A percentile compares a stretch with the other conserved stretches of the same genome.
phyloP scores from a whole-genome alignment of 1,140 invertebrate genomes.

The Drosophila lacertosa region DNA sequence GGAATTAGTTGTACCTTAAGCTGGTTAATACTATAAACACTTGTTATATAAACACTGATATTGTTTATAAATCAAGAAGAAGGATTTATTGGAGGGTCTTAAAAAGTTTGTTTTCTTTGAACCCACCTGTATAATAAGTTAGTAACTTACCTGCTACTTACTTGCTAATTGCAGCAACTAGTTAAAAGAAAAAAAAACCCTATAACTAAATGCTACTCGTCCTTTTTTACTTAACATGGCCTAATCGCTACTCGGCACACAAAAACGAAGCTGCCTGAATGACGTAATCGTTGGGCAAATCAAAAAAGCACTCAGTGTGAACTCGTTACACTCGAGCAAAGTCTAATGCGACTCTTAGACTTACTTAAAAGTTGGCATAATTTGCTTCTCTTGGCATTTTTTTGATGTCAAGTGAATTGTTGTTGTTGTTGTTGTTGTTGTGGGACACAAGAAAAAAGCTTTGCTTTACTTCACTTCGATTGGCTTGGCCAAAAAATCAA shows the following conservation, averaged over 20 bases:
- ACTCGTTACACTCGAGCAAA: constrained; percentile 2
- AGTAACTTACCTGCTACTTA: no score
- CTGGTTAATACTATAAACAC: no score
- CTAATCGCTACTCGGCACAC: constrained; percentile 2
- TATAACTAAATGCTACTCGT: neutral
- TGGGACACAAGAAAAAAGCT: neutral
- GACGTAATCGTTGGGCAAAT: constrained; percentile 9
- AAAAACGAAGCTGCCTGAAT: neutral
- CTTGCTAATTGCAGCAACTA: no score
- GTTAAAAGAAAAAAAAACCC: no score
- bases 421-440: constrained; percentile 4
- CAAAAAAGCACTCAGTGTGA: constrained; percentile 3
- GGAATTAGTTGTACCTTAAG: no score
- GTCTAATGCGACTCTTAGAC: constrained; percentile 10
- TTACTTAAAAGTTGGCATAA: constrained; percentile 8
- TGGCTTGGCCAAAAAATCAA: constrained; percentile 6
- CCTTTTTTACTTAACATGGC: no score
- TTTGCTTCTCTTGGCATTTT: constrained; percentile 17
- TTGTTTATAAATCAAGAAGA: no score
- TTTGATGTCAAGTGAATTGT: constrained; percentile 36
- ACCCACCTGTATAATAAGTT: no score
- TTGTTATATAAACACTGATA: no score
- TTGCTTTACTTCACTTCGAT: constrained; percentile 16
- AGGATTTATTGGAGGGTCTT: no score
- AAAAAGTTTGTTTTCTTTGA: no score